A percentile compares a stretch with the other conserved stretches of the same genome.
These are phyloP conservation scores for Micromussa lordhowensis DNA, from an alignment of 92 coral and sea anemone species.

Conservation along the genomic window DNA sequence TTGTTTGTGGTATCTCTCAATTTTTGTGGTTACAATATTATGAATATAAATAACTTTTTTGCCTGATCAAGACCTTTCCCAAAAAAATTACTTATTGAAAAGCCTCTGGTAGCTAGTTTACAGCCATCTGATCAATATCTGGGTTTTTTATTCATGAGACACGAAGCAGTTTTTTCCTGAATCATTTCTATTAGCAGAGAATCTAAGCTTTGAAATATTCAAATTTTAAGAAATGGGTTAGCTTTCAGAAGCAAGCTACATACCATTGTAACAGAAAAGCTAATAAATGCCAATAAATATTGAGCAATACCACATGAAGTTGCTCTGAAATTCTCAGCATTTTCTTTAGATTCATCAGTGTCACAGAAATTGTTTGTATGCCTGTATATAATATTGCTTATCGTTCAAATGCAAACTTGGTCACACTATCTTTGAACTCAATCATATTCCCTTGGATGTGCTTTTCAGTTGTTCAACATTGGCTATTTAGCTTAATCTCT, in stretches of 20 bases:
- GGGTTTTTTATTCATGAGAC: not conserved
- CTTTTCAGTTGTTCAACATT: no score
- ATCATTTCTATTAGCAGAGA: not conserved
- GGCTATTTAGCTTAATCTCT: no score
- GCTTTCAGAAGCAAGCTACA: not conserved
- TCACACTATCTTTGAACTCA: no score
- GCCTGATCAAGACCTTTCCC: not conserved
- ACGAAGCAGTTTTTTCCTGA: not conserved
- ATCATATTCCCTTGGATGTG: no score
- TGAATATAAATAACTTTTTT: not conserved
- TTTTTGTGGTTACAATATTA: not conserved
- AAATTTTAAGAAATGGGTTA: not conserved
- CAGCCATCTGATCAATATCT: not conserved
- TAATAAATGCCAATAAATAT: no score
- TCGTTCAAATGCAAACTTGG: no score
- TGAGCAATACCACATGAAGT: no score
- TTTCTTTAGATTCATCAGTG: no score
- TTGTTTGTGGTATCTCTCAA: not conserved
- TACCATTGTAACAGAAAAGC: no score
- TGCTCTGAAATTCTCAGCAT: no score
- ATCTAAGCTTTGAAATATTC: not conserved
- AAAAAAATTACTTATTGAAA: not conserved
- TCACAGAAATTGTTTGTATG: no score
- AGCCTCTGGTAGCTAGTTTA: not conserved
- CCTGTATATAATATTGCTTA: no score